Evolutionary conservation across 2,888 invertebrate genomes (phyloP).

Genomic region (Heteromyza rotundicornis): DNA sequence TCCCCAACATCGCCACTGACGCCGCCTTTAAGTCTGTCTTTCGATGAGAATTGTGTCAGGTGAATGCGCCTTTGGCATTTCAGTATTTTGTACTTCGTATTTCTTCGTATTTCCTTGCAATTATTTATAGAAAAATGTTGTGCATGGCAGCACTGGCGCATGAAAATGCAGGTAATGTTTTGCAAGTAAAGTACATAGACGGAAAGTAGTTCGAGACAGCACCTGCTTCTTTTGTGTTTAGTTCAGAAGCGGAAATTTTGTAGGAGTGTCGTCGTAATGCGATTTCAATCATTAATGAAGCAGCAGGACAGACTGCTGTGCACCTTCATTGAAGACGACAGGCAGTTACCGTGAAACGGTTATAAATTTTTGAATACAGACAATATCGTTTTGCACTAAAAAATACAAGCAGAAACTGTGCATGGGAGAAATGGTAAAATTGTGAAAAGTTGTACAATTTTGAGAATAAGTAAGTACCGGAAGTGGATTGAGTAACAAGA

Average conservation of each 20-base stretch:
- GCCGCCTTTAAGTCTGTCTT: neutral
- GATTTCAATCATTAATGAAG: constrained; percentile 1
- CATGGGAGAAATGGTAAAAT: too few relatives aligned
- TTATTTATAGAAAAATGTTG: constrained; percentile 5
- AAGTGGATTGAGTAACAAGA: too few relatives aligned
- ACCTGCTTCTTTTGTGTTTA: neutral
- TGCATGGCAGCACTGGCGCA: neutral
- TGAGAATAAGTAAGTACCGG: too few relatives aligned
- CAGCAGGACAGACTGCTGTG: neutral
- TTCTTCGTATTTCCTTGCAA: constrained; percentile 4
- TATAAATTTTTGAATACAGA: neutral
- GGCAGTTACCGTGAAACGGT: neutral
- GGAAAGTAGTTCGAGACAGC: neutral
- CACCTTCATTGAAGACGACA: too few relatives aligned
- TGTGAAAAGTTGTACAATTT: too few relatives aligned
- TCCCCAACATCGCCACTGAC: neutral
- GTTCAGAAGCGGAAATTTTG: neutral
- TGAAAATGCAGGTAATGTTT: neutral
- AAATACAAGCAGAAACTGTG: too few relatives aligned
- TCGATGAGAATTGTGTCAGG: constrained; percentile 13
- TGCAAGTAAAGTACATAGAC: neutral
- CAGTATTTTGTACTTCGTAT: neutral
- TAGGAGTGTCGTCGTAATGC: neutral
- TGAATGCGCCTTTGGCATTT: constrained; percentile 14
- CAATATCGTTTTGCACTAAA: neutral